These are phyloP conservation scores for Sinocyclocheilus grahami DNA, from an alignment of 2,113 vertebrate species.

Conservation along the genomic window DNA sequence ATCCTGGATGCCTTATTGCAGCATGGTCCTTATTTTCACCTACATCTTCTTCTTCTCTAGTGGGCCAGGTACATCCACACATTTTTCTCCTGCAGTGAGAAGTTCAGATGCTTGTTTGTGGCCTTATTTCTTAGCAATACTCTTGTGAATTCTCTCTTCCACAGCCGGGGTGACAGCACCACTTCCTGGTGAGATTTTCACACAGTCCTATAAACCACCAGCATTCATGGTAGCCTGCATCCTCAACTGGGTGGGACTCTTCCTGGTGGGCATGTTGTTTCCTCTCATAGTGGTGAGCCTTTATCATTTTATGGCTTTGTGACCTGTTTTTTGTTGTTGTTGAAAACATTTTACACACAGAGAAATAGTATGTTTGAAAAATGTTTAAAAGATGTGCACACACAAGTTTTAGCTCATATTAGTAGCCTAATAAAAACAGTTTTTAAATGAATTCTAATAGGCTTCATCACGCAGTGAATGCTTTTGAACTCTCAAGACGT, in stretches of 20 bases:
- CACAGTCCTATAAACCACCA: slow-evolving; percentile 77
- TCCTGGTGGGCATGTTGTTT: slow-evolving; percentile 79
- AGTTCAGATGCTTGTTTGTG: neutral
- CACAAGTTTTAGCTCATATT: neutral
- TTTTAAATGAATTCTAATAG: too few relatives aligned
- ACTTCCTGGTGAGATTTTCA: slow-evolving; percentile 79
- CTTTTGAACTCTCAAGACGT: too few relatives aligned
- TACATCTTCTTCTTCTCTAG: slow-evolving; percentile 76
- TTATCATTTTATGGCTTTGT: neutral
- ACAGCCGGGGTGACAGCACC: slow-evolving; percentile 72
- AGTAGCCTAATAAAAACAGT: neutral
- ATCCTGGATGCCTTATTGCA: slow-evolving; percentile 81
- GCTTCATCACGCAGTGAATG: too few relatives aligned
- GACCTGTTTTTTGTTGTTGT: neutral
- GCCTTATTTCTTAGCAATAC: neutral
- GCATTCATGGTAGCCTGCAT: slow-evolving; percentile 71
- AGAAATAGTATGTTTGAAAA: neutral
- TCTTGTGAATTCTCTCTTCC: slow-evolving; percentile 28
- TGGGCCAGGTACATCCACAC: slow-evolving; percentile 75
- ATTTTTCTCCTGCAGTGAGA: neutral
- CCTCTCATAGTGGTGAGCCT: slow-evolving; percentile 80
- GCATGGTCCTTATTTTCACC: slow-evolving; percentile 78
- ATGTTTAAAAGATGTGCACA: neutral
- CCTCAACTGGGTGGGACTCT: slow-evolving; percentile 77
- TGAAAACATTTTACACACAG: neutral